A percentile compares a stretch with the other conserved stretches of the same genome.
phyloP scores from a whole-genome alignment of 2,888 invertebrate genomes.

The Phyllotreta striolata region DNA sequence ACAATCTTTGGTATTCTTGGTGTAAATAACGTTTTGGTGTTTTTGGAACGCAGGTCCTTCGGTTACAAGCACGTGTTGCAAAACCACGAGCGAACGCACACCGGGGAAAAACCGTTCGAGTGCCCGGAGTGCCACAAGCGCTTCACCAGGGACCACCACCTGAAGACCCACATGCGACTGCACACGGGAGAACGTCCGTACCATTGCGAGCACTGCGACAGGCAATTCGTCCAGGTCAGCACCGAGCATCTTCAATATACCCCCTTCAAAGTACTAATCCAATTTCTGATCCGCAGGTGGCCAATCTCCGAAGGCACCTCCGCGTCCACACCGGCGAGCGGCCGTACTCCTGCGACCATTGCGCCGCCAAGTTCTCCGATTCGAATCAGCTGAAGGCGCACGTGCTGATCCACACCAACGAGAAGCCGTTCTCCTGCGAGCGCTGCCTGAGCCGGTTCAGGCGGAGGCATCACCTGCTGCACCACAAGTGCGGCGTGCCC shows the following conservation, averaged over 20 bases:
- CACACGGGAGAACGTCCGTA: constrained; percentile 95
- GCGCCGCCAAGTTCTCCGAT: constrained; percentile 87
- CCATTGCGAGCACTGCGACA: constrained; percentile 89
- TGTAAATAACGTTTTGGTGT: too few relatives aligned
- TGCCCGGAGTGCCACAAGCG: constrained; percentile 90
- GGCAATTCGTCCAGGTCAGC: constrained; percentile 82
- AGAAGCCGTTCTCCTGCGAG: constrained; percentile 86
- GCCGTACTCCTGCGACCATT: constrained; percentile 87
- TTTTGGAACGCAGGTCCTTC: constrained; percentile 72
- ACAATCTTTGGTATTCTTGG: too few relatives aligned
- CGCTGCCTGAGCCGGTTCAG: constrained; percentile 81
- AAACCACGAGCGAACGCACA: constrained; percentile 94
- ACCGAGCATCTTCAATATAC: not conserved
- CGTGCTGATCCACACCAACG: constrained; percentile 86
- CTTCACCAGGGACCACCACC: constrained; percentile 91
- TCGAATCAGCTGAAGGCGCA: constrained; percentile 93
- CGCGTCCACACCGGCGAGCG: constrained; percentile 92
- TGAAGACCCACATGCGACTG: constrained; percentile 91
- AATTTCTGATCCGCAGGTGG: constrained; percentile 64
- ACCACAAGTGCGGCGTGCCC: constrained; percentile 77
- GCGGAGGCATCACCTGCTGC: constrained; percentile 84
- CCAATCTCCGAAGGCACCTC: constrained; percentile 86
- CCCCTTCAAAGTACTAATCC: not conserved
- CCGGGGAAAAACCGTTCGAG: constrained; percentile 93
- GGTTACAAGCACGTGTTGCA: constrained; percentile 95